Percentiles rank a stretch among this genome's conserved stretches.
phyloP scores from a whole-genome alignment of 2,113 vertebrate genomes.

The Silurus asotus region DNA sequence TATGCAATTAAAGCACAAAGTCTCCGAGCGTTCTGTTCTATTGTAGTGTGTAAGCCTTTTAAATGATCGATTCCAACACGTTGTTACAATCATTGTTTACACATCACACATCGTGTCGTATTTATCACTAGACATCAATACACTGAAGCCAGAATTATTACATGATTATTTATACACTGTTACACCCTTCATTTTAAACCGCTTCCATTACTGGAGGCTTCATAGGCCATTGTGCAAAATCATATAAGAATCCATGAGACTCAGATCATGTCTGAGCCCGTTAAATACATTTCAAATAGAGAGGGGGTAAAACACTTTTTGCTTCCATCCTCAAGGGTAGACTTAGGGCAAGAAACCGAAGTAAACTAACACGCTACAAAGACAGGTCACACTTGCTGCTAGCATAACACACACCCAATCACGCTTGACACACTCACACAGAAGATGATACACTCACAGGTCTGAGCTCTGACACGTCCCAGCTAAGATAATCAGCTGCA shows the following conservation, averaged over 20 bases:
- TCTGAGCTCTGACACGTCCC: conserved; percentile 90
- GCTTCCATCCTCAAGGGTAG: background rate
- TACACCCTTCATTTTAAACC: background rate
- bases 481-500: conserved; percentile 90
- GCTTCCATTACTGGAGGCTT: background rate
- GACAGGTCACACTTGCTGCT: background rate
- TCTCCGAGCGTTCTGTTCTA: background rate
- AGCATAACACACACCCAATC: background rate
- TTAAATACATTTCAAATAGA: no score
- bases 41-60: background rate
- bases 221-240: background rate
- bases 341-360: background rate
- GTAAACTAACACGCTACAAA: background rate
- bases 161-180: background rate
- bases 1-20: no score
- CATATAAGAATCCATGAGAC: background rate
- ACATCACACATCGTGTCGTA: background rate
- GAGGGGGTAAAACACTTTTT: background rate
- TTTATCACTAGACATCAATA: background rate
- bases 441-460: conserved; percentile 70
- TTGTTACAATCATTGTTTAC: no score
- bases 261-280: background rate
- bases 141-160: background rate
- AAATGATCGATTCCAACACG: background rate
- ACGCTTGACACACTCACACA: background rate